phyloP scores from a whole-genome alignment of 2,797 vertebrate species.

The Halcyon badia region DNA sequence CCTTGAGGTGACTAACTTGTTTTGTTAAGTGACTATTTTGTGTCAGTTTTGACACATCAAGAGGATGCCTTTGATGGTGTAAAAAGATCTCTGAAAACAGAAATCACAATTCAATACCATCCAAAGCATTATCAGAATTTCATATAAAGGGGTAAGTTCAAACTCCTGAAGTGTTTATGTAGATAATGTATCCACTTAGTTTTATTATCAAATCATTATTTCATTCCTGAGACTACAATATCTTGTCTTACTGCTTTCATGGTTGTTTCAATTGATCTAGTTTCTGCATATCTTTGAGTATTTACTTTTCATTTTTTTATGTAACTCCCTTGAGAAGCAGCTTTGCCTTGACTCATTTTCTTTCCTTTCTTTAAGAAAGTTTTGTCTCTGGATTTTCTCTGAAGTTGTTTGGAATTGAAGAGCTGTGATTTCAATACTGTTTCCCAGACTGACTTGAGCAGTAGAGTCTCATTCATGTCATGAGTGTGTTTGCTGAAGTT shows the following conservation, averaged over 20 bases:
- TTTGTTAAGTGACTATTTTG: neutral
- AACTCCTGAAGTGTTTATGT: neutral
- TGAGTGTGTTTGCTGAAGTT: neutral
- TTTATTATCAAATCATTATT: slow-evolving; percentile 19
- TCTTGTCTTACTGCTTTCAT: slow-evolving; percentile 15
- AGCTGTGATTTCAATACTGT: neutral
- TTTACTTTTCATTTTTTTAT: neutral
- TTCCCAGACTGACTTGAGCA: neutral
- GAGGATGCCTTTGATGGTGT: slow-evolving; percentile 5
- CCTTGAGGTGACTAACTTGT: neutral
- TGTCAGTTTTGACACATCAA: slow-evolving; percentile 27
- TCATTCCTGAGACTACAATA: neutral
- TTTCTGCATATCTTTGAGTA: slow-evolving; percentile 15
- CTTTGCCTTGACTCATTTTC: neutral
- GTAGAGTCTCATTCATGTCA: neutral
- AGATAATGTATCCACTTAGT: neutral
- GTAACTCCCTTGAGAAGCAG: neutral
- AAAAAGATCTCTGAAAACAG: slow-evolving; percentile 29
- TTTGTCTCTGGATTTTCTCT: slow-evolving; percentile 23
- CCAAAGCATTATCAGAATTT: neutral
- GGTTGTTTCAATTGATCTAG: neutral
- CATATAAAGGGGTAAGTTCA: slow-evolving; percentile 1
- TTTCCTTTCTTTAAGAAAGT: slow-evolving; percentile 8
- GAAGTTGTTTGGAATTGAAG: neutral
- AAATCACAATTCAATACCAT: slow-evolving; percentile 26